Evolutionary conservation across 2,888 invertebrate genomes (phyloP).

Genomic region (Orchesella flavescens): DNA sequence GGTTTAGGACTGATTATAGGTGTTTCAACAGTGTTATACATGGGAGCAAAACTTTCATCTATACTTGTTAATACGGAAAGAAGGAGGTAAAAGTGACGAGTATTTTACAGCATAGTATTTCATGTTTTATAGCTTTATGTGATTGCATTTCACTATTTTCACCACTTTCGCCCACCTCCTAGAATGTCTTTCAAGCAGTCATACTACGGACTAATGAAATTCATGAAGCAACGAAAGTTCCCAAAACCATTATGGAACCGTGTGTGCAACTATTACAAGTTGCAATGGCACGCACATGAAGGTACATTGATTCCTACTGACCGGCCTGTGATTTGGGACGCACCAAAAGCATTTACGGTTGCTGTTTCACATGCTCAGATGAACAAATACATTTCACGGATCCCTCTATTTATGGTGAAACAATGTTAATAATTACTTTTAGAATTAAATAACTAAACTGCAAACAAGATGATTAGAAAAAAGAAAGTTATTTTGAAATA

Average conservation of each 20-base stretch:
- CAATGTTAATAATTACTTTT: neutral
- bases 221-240: slow-evolving; percentile 67
- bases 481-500: neutral
- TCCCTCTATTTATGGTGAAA: slow-evolving; percentile 67
- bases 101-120: too few species aligned
- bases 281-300: slow-evolving; percentile 69
- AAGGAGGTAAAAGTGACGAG: slow-evolving; percentile 45
- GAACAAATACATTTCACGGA: slow-evolving; percentile 59
- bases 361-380: slow-evolving; percentile 64
- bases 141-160: neutral
- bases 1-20: slow-evolving; percentile 59
- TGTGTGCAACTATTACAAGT: slow-evolving; percentile 62
- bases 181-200: slow-evolving; percentile 68
- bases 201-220: slow-evolving; percentile 63
- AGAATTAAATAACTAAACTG: neutral
- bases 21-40: slow-evolving; percentile 49
- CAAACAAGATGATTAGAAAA: neutral
- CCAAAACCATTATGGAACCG: slow-evolving; percentile 53
- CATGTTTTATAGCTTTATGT: neutral
- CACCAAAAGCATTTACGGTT: slow-evolving; percentile 63
- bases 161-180: neutral
- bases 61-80: slow-evolving; percentile 67
- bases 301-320: slow-evolving; percentile 66
- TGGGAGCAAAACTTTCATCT: slow-evolving; percentile 65
- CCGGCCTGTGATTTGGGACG: slow-evolving; percentile 69